phyloP scores from a whole-genome alignment of 2,888 invertebrate species.

The Drosophila dives region DNA sequence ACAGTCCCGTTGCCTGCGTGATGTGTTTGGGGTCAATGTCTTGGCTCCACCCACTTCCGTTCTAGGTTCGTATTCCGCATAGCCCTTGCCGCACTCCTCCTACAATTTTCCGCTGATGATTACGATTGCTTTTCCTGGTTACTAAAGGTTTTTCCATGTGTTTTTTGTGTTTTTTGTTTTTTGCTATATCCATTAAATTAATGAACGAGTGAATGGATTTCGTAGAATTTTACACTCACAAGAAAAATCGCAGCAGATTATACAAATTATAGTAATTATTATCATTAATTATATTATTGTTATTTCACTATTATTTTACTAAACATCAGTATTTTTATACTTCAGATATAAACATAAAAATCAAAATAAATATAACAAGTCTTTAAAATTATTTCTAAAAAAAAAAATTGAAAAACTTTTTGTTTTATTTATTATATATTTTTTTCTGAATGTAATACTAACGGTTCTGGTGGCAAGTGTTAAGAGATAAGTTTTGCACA shows the following conservation, averaged over 20 bases:
- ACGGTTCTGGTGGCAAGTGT: background rate
- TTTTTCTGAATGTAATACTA: background rate
- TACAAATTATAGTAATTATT: too few species aligned
- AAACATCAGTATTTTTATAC: background rate
- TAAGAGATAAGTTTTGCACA: conserved; percentile 3
- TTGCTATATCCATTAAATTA: conserved; percentile 60
- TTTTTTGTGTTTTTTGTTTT: background rate
- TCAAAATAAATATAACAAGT: background rate
- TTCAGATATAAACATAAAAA: background rate
- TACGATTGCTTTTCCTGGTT: conserved; percentile 25
- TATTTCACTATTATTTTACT: background rate
- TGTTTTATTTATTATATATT: background rate
- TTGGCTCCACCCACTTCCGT: conserved; percentile 41
- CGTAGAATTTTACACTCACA: background rate
- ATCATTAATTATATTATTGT: too few species aligned
- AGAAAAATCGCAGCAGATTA: background rate
- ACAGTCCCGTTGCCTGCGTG: conserved; percentile 39
- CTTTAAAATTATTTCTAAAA: background rate
- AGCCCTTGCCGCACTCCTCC: conserved; percentile 5
- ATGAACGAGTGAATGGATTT: conserved; percentile 61
- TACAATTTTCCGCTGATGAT: conserved; percentile 45
- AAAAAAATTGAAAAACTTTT: background rate
- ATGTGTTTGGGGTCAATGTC: conserved; percentile 64
- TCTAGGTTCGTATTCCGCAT: conserved; percentile 11
- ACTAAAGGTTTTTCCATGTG: background rate